Evolutionary conservation across 2,113 vertebrate genomes (phyloP), one percentile per base, ranked within the genome.

Genomic region (Sapajus apella): DNA sequence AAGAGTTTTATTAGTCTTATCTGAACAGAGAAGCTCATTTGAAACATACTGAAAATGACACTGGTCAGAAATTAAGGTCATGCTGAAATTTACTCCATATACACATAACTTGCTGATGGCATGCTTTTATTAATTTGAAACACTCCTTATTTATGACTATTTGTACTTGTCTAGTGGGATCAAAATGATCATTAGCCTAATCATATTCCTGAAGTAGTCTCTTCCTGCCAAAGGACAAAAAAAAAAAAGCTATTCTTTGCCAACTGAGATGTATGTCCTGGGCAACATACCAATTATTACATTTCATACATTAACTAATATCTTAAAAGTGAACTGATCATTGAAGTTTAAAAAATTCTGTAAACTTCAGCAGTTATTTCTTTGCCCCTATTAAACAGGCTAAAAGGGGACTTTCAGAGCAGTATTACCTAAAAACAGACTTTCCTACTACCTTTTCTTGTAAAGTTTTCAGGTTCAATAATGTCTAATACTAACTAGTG

Each of bases 1-100:
- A 97, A 98, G 94, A 95, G 97, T 98, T 98, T 98, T 98, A 98
- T 98, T 97, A 98, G 98, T 98, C 97, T 98, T 98, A 98, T 98
- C 97, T 98, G 98, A 98, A 98, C 96, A 98, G 92, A 97, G 97
- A 97, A 96, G 93, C 90, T 98, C 97, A 98, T 97, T 84, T 98
- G 97, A 98, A 97, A 98, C 96, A 95, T 95, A 97, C 61, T 95
- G 96, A 98, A 98, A 98, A 97, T 56, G 91, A 98, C 97, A 98
- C 96, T 10, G 40, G 96, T 87, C 79, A 84, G 90, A 98, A 97
- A 98, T 96, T 83, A 97, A 97, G 96, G 83, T 93, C 97, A 89
- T 84, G 73, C 45, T 96, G 86, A 2, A 61, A 96, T 94, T 97
- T 97, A 92, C 56, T 64, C 20, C 30, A 27, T 72, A 50, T 66